These are phyloP conservation scores for Subacronicta megacephala DNA, from an alignment of 2,888 invertebrate genomes.

Conservation along the genomic window DNA sequence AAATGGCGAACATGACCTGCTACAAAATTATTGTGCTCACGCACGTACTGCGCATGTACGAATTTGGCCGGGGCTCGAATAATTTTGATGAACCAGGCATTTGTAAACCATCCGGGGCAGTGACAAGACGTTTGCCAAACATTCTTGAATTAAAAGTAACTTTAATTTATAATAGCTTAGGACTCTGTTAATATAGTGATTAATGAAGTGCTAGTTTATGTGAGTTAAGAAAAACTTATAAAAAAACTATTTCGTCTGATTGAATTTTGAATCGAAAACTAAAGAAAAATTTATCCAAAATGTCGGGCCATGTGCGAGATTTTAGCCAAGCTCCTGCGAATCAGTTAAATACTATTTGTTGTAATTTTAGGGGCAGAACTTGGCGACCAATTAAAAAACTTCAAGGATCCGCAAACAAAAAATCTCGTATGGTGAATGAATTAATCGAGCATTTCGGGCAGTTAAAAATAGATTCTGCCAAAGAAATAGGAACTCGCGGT, in stretches of 20 bases:
- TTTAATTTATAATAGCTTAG: not conserved
- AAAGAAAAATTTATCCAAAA: not conserved
- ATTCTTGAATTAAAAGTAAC: not conserved
- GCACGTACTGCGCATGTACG: conserved; percentile 22
- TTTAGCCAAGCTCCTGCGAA: not conserved
- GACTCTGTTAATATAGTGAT: too few relatives aligned
- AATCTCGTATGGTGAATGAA: not conserved
- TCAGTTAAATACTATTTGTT: not conserved
- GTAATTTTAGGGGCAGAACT: conserved; percentile 9
- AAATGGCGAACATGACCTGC: conserved; percentile 17
- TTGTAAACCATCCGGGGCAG: not conserved
- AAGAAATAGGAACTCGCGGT: not conserved
- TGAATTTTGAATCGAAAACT: too few relatives aligned
- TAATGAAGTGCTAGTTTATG: too few relatives aligned
- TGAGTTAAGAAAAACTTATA: too few relatives aligned
- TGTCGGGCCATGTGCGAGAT: not conserved
- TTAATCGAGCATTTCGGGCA: conserved; percentile 2
- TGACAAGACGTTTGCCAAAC: not conserved
- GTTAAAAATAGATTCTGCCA: conserved; percentile 3
- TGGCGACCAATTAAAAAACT: not conserved
- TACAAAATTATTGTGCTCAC: not conserved
- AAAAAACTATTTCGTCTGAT: too few relatives aligned
- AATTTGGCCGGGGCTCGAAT: conserved; percentile 9
- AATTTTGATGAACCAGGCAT: not conserved
- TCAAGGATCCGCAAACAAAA: not conserved